Evolutionary conservation across 2,888 invertebrate genomes (phyloP), one percentile per base, ranked within the genome.

Genomic region (Aromia moschata): DNA sequence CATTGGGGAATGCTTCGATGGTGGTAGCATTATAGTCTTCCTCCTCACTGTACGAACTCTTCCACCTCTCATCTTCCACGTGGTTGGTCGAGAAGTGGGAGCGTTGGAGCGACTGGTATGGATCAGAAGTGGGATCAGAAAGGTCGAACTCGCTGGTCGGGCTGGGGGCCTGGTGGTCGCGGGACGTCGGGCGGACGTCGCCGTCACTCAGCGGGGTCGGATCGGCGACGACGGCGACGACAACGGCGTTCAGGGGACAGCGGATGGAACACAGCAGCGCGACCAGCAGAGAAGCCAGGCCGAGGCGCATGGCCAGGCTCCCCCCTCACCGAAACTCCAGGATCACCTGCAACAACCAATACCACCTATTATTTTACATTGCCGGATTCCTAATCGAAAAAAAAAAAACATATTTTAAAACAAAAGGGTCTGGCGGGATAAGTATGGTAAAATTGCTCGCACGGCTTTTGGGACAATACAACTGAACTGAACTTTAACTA

Each of bases 241-340:
- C 68, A 51, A 55, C 60, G 63, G 55, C 63, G 45, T 55, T 41
- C 36, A 63, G 57, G 37, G 64, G 45, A 52, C 49, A 56, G 58
- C 53, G 40, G 57, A 65, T 60, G 62, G 67, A 66, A 59, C 67
- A 81, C 77, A 82, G 79, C 82, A 83, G 82, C 82, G 77, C 77
- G 77, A 80, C 78, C 79, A 79, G 78, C 76, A 80, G 77, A 75
- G 74, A 73, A 79, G 82, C 83, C 83, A 82, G 83, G 82, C 84
- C 84, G 82, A 83, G 82, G 83, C 83, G 84, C 84, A 85, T 85
- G 84, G 83, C 85, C 84, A 73, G 83, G 82, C 83, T 82, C 81
- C 83, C 81, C 74, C 81, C 81, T 77, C 77, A 77, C 75, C 76
- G 74, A 68, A 71, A 71, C 70, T 72, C 75, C 75, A 74, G 76